phyloP scores from a whole-genome alignment of 1,140 invertebrate genomes.

The Drusus annulatus region DNA sequence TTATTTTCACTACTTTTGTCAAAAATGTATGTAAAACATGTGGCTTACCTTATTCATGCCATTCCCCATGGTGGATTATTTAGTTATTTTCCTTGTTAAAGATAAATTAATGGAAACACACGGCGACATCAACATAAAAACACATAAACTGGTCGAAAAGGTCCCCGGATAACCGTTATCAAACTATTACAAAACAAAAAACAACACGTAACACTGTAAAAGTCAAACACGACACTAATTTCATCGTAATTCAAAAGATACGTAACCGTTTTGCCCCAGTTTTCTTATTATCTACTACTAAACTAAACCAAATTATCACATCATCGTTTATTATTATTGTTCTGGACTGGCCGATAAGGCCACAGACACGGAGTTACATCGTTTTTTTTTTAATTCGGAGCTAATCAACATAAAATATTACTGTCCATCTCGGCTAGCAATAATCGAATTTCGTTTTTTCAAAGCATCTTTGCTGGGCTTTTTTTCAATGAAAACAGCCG shows the following conservation, averaged over 20 bases:
- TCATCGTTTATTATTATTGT: not conserved
- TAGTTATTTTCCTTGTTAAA: not conserved
- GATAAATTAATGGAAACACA: not conserved
- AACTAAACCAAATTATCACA: not conserved
- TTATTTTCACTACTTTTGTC: not conserved
- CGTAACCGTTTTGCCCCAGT: not conserved
- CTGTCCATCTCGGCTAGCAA: not conserved
- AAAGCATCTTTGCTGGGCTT: constrained; percentile 7
- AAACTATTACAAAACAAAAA: constrained; percentile 9
- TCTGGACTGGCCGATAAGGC: not conserved
- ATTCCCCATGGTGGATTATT: constrained; percentile 75
- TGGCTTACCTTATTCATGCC: constrained; percentile 83
- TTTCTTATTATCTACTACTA: not conserved
- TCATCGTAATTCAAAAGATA: constrained; percentile 32
- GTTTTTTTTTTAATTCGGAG: not conserved
- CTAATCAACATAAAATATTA: not conserved
- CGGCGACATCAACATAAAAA: not conserved
- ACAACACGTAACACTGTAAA: constrained; percentile 6
- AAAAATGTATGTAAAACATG: constrained; percentile 24
- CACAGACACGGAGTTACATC: constrained; percentile 10
- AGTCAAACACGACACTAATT: constrained; percentile 11
- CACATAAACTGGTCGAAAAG: not conserved
- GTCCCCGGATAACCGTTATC: not conserved
- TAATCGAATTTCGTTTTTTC: constrained; percentile 7
- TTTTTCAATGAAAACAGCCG: constrained; percentile 28